Conservation (phyloP, 2,797 vertebrate species). For the Champsocephalus esox region DNA sequence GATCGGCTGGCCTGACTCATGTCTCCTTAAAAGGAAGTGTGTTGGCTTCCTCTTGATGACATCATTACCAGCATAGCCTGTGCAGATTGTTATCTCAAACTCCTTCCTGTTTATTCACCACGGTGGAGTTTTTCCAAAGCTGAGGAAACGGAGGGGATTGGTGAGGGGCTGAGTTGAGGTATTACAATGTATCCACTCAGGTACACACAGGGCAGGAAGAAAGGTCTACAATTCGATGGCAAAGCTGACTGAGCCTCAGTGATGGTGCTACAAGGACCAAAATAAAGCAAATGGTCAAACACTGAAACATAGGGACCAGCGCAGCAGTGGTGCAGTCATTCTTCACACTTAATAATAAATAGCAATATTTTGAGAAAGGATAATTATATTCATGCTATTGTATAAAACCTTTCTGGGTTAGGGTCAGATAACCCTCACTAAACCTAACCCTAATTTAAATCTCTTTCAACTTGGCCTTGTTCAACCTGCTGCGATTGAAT, state of each 20-base stretch:
- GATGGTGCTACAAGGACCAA: neutral
- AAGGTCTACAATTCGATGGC: neutral
- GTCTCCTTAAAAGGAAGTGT: slow-evolving; percentile 79
- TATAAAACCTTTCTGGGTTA: neutral
- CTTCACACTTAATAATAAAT: too few species aligned
- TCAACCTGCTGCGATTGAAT: neutral
- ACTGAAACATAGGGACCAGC: neutral
- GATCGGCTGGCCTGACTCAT: slow-evolving; percentile 33
- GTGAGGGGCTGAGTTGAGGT: slow-evolving; percentile 3
- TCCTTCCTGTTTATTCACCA: slow-evolving; percentile 83
- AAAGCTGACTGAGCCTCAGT: neutral
- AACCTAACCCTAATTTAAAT: neutral
- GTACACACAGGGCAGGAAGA: neutral
- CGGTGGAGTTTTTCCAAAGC: slow-evolving; percentile 34
- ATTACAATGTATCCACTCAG: neutral
- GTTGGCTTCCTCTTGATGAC: slow-evolving; percentile 71
- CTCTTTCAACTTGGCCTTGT: neutral
- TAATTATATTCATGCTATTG: neutral
- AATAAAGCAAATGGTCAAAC: neutral
- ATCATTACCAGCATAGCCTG: slow-evolving; percentile 60
- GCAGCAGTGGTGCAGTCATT: neutral
- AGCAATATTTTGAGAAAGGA: neutral
- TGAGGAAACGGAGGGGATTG: slow-evolving; percentile 13
- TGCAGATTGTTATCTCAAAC: slow-evolving; percentile 79
- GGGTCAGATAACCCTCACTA: too few species aligned